Base-by-base conservation (phyloP, 2,888 invertebrate species). In the Sepiola atlantica region DNA sequence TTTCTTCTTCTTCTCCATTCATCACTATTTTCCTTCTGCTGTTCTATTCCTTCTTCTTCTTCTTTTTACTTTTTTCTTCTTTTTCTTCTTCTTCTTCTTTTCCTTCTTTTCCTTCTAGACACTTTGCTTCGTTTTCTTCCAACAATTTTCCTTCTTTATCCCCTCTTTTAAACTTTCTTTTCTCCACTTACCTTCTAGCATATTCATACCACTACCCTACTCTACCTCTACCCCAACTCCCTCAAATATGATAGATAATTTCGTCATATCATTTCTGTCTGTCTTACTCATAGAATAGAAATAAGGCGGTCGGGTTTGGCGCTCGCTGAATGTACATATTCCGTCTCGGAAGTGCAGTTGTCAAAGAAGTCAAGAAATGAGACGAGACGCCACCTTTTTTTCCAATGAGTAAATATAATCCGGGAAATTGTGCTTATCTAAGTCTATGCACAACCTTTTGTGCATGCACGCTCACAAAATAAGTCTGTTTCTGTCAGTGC, bases 401-500 rank as follows among this genome's bases (percentile, higher is more conserved):
- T 32, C 16, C 77, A 77, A 77, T 77, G 77, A 77, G 32, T 77
- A n/a, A 77, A 77, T 77, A n/a, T 77, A 77, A 77, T 77, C n/a
- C n/a, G 77, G n/a, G n/a, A 77, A 77, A 77, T 77, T 77, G n/a
- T 77, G n/a, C 77, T 77, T 77, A 77, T 77, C n/a, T 77, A 16
- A n/a, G 14, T 77, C 14, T 77, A n/a, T 16, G n/a, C 77, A 1
- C n/a, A n/a, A 45, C 45, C 45, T 8, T 45, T 45, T 3, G 77
- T 4, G 77, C 1, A 32, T n/a, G 10, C n/a, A 14, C 21, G 0
- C 77, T 12, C 16, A 1, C 77, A 28, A 77, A 45, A 24, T 21
- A 2, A n/a, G n/a, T 16, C n/a, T 14, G 16, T n/a, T n/a, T 28
- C 10, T 28, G 1, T 10, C 8, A 24, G 1, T n/a, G n/a, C n/a